A percentile compares a stretch with the other conserved stretches of the same genome.
These are phyloP conservation scores for Nixonia krombeini DNA, from an alignment of 1,140 invertebrate species.

Conservation along the genomic window DNA sequence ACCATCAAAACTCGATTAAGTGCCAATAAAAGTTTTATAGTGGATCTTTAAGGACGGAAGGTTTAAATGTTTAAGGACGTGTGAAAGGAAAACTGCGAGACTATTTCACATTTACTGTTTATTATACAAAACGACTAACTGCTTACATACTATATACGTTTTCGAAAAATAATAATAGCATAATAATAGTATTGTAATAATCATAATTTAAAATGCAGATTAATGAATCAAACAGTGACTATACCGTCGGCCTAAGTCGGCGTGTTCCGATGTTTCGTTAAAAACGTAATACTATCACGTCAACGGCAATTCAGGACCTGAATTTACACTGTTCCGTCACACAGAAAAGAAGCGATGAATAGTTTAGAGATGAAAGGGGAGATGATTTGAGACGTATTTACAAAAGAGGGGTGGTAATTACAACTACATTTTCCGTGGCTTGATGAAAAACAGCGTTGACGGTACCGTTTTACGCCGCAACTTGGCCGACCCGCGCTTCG, in stretches of 20 bases:
- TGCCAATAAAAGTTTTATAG: no score
- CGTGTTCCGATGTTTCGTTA: slow-evolving; percentile 52
- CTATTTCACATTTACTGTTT: slow-evolving; percentile 51
- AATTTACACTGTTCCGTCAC: slow-evolving; percentile 48
- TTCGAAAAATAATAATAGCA: slow-evolving; percentile 18
- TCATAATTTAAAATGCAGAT: slow-evolving; percentile 52
- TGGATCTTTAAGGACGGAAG: no score
- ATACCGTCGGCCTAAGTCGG: slow-evolving; percentile 45
- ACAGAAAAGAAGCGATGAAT: no score
- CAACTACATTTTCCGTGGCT: no score
- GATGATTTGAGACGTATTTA: no score
- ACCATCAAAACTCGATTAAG: no score
- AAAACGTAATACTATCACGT: slow-evolving; percentile 34
- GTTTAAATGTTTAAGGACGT: no score
- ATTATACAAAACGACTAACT: slow-evolving; percentile 55
- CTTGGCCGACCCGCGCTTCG: slow-evolving; percentile 22
- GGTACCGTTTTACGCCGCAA: no score
- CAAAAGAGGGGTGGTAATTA: no score
- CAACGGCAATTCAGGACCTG: slow-evolving; percentile 51
- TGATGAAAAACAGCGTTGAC: no score
- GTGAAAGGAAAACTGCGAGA: background rate
- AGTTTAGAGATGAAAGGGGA: no score
- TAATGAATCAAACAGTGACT: slow-evolving; percentile 42
- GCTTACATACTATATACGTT: slow-evolving; percentile 40
- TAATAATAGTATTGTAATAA: no score